Base-by-base conservation (phyloP, 2,113 vertebrate species). In the Tichodroma muraria region DNA sequence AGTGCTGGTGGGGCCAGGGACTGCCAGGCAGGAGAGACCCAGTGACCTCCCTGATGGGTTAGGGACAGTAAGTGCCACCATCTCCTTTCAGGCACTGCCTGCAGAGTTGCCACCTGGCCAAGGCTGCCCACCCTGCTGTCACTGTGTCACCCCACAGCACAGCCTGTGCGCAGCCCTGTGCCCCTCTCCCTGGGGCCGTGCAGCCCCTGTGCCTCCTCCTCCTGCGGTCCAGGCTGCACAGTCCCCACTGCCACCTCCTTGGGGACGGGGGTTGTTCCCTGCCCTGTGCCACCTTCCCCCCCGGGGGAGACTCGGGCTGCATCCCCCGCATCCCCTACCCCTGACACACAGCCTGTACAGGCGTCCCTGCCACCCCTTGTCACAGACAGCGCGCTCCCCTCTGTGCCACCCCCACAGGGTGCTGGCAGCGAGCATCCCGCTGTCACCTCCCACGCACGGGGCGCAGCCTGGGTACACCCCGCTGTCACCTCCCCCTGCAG, bases 41-140 rank as follows among this genome's bases (percentile, higher is more conserved):
- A 0, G 11, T n/a, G 57, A 7, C 28, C 31, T 33, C 60, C 44
- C n/a, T 2, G 1, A 23, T 5, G 42, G 24, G 5, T 6, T 2
- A 11, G 47, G 73, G 53, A 69, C 27, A 60, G 8, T 6, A 4
- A 60, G 52, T 4, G 1, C 37, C 49, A 23, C 24, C 5, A 6
- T 4, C 47, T 60, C 49, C 45, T 12, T 27, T 23, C 49, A 64
- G 56, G 42, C 54, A 1, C 44, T 63, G 33, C 45, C 53, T 17
- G 8, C 6, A 5, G 35, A 53, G 8, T 2, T 3, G 0, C 35
- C 72, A 37, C 33, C 42, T 27, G 23, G 22, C 78, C 61, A 11
- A 30, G 52, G 35, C 69, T 70, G 42, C 25, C 78, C 80, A 64
- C 31, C 35, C 45, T 3, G 2, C 20, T 4, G 3, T 20, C 11